Base-by-base conservation (phyloP, 2,113 vertebrate species). In the Sorex fumeus region DNA sequence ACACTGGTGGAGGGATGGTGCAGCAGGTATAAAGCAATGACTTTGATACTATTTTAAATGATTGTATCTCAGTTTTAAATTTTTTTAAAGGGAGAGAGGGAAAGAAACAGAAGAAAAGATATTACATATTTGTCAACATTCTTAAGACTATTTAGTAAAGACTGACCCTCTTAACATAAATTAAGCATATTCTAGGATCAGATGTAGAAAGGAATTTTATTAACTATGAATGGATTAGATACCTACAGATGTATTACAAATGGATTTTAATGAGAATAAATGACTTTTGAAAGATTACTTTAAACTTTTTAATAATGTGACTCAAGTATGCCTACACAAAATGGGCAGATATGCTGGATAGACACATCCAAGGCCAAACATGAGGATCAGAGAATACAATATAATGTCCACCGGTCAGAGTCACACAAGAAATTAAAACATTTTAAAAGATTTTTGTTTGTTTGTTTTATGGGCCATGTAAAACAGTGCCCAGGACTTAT, bases 201-300 rank as follows among this genome's bases (percentile, higher is more conserved):
- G 43, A 60, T 25, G 2, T 78, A 27, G 4, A 82, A 91, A 88
- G 34, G 27, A 82, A 85, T 66, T 82, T 69, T 19, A 1, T 80
- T 81, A 96, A 78, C 21, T 8, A 71, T 86, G 6, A 50, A 90
- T 16, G 67, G 19, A 60, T 69, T 72, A 8, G 27, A 90, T 25
- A 92, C 7, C 4, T 69, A 75, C n/a, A 13, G 6, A 69, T 78
- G 6, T 81, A 45, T 79, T 34, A 69, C n/a, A 47, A 71, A 0
- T 69, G 5, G 92, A 95, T 3, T 95, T 91, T 66, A 90, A 67
- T 81, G 53, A 81, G 25, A 93, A n/a, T 4, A 86, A 85, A 88
- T 23, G 34, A 36, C 21, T 10, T 88, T 74, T 80, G 66, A 62
- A 13, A 50, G 47, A 50, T 50, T 50, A 50, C 47, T 36, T 96